Evolutionary conservation across 2,888 invertebrate genomes (phyloP).

Genomic region (Hermodice carunculata): DNA sequence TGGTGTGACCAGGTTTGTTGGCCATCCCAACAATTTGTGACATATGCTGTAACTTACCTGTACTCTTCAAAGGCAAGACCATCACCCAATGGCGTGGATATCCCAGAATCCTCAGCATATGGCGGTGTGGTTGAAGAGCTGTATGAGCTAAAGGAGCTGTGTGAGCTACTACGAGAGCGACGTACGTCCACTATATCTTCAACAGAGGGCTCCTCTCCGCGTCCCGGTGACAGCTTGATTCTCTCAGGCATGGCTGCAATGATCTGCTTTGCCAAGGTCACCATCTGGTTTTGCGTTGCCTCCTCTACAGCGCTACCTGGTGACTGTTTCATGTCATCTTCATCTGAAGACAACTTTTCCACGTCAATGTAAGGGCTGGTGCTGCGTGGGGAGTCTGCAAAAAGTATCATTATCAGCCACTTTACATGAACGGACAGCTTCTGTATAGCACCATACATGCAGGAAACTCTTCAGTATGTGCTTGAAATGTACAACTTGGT

Average conservation of each 20-base stretch:
- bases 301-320: constrained; percentile 8
- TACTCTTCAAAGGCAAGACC: constrained; percentile 64
- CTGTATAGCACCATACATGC: too few species aligned
- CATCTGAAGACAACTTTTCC: constrained; percentile 60
- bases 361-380: constrained; percentile 59
- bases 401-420: background rate
- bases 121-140: constrained; percentile 34
- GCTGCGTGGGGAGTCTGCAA: constrained; percentile 15
- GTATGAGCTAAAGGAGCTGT: constrained; percentile 73
- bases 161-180: constrained; percentile 78
- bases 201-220: background rate
- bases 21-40: too few species aligned
- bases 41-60: constrained; percentile 55
- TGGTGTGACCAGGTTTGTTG: too few species aligned
- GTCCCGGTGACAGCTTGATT: constrained; percentile 82
- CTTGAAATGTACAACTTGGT: too few species aligned
- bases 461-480: too few species aligned
- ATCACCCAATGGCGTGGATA: constrained; percentile 67
- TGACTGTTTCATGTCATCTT: constrained; percentile 43
- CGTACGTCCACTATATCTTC: constrained; percentile 8
- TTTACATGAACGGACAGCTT: too few species aligned
- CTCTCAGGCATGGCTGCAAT: constrained; percentile 98
- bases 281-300: constrained; percentile 55
- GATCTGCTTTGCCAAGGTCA: constrained; percentile 94
- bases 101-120: constrained; percentile 71